These are phyloP conservation scores for roundworm (Caenorhabditis elegans) DNA, from an alignment of 1,140 invertebrate genomes.

Conservation along the genomic window WBcel235 BX284604.4:7487501-7488000, in stretches of 20 bases:
- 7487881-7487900: conserved; percentile 72
- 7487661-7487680: neutral
- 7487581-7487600: neutral
- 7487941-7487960: conserved; percentile 75
- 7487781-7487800: conserved; percentile 81
- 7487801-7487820: conserved; percentile 73
- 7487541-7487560: neutral
- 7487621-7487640: conserved; percentile 56
- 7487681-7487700: conserved; percentile 71
- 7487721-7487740: conserved; percentile 84
- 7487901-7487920: conserved; percentile 79
- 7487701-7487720: conserved; percentile 77
- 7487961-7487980: conserved; percentile 75
- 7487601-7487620: conserved; percentile 41
- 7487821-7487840: conserved; percentile 70
- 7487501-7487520: too few species aligned
- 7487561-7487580: neutral
- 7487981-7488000: conserved; percentile 72
- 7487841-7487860: conserved; percentile 77
- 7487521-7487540: too few species aligned
- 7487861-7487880: conserved; percentile 75
- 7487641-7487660: neutral
- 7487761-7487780: conserved; percentile 80
- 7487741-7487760: conserved; percentile 79
- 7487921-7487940: conserved; percentile 72